Percentiles rank a stretch among this genome's conserved stretches.
Evolutionary conservation across 2,888 invertebrate genomes (phyloP).

Genomic region (Platycheirus albimanus): DNA sequence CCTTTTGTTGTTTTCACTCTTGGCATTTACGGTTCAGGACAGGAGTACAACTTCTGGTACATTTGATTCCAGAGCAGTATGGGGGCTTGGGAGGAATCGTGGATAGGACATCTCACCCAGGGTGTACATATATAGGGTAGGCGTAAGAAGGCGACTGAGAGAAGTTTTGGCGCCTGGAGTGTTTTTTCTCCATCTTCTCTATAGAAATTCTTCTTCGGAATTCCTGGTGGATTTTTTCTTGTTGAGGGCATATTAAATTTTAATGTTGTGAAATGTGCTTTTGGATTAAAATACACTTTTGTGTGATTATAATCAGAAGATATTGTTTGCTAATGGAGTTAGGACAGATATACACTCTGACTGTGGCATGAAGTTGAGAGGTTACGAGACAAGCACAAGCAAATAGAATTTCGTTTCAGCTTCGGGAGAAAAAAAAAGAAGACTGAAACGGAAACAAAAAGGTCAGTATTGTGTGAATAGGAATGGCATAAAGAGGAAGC

Average conservation of each 20-base stretch:
- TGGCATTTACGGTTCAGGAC: conserved; percentile 46
- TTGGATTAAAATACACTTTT: conserved; percentile 73
- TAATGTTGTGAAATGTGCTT: conserved; percentile 72
- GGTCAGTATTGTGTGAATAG: conserved; percentile 6
- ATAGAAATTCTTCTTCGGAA: conserved; percentile 3
- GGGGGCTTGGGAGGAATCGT: not conserved
- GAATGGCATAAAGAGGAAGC: conserved; percentile 24
- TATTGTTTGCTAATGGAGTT: conserved; percentile 73
- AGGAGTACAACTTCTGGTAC: conserved; percentile 59
- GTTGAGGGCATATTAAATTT: conserved; percentile 74
- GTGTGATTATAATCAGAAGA: conserved; percentile 74
- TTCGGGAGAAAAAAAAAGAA: not conserved
- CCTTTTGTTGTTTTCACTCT: conserved; percentile 6
- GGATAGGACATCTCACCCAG: not conserved
- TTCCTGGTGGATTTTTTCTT: conserved; percentile 53
- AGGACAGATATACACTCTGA: conserved; percentile 52
- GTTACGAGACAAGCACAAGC: too few species aligned
- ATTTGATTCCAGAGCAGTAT: conserved; percentile 66
- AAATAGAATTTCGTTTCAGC: conserved; percentile 59
- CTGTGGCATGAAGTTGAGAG: conserved; percentile 25
- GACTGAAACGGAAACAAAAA: not conserved
- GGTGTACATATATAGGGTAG: too few species aligned
- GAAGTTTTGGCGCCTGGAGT: conserved; percentile 30
- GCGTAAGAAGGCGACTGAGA: not conserved
- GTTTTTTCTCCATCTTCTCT: not conserved